phyloP scores from a whole-genome alignment of 1,140 invertebrate genomes.

The Rhopalosiphum maidis region DNA sequence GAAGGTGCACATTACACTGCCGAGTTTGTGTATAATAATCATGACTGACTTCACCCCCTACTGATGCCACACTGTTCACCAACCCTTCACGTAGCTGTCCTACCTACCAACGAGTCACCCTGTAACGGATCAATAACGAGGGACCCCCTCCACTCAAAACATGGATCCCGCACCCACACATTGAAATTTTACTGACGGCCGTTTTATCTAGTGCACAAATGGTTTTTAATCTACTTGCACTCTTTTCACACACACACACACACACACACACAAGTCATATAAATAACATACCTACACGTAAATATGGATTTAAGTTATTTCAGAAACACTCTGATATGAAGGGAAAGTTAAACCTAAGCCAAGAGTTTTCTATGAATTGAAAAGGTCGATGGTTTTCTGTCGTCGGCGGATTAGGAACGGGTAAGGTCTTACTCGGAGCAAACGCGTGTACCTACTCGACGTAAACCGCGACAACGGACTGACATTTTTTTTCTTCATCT shows the following conservation, averaged over 20 bases:
- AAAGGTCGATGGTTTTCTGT: conserved; percentile 14
- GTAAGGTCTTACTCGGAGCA: background rate
- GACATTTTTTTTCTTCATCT: background rate
- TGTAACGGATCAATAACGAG: conserved; percentile 45
- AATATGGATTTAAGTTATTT: conserved; percentile 1
- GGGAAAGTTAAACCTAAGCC: background rate
- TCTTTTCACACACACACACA: background rate
- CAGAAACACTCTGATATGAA: background rate
- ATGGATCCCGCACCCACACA: background rate
- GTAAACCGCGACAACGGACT: background rate
- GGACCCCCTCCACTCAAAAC: background rate
- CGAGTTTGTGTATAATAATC: conserved; percentile 15
- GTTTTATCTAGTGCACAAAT: conserved; percentile 14
- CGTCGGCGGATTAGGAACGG: conserved; percentile 16
- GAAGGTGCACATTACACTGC: background rate
- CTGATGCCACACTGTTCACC: background rate
- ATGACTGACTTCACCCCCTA: background rate
- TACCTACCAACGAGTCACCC: background rate
- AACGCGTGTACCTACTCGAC: background rate
- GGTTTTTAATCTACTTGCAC: background rate
- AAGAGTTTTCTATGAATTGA: background rate
- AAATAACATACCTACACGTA: background rate
- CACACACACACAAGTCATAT: background rate
- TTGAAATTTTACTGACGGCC: conserved; percentile 32
- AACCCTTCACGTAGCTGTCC: background rate